Conservation (phyloP, 2,113 vertebrate species). For the Delphinus delphis region DNA sequence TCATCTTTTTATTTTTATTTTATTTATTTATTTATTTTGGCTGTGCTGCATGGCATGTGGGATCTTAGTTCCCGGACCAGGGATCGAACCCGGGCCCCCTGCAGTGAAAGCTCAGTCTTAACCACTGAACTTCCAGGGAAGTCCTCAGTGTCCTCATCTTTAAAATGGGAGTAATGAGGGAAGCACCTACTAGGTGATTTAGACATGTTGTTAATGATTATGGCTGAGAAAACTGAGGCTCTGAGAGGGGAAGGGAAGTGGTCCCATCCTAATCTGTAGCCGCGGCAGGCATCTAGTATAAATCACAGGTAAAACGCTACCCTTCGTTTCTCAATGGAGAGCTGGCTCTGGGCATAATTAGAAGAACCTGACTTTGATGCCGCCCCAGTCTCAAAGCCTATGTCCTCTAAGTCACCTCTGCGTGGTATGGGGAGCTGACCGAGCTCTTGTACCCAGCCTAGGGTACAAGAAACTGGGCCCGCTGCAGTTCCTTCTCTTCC, state of each 20-base stretch:
- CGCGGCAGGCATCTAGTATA: neutral
- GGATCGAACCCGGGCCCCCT: too few species aligned
- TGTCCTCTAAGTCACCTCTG: neutral
- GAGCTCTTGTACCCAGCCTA: too few species aligned
- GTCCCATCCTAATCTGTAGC: neutral
- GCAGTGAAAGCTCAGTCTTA: too few species aligned
- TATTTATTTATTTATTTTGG: too few species aligned
- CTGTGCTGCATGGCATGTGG: too few species aligned
- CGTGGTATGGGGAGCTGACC: too few species aligned
- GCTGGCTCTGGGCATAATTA: neutral
- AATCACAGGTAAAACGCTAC: neutral
- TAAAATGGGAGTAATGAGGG: neutral
- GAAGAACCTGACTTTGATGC: neutral
- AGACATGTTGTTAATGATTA: neutral
- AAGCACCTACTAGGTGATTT: neutral
- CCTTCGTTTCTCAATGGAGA: neutral
- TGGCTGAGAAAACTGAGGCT: neutral
- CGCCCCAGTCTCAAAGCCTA: neutral
- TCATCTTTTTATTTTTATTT: neutral
- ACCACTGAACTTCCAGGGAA: too few species aligned
- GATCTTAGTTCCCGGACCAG: too few species aligned
- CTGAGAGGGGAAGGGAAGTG: neutral
- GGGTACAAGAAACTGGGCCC: neutral
- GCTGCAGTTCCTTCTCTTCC: neutral
- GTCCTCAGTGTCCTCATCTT: neutral